Base-by-base conservation (phyloP, 2,797 vertebrate species). In the Sebastiscus albofasciatus region DNA sequence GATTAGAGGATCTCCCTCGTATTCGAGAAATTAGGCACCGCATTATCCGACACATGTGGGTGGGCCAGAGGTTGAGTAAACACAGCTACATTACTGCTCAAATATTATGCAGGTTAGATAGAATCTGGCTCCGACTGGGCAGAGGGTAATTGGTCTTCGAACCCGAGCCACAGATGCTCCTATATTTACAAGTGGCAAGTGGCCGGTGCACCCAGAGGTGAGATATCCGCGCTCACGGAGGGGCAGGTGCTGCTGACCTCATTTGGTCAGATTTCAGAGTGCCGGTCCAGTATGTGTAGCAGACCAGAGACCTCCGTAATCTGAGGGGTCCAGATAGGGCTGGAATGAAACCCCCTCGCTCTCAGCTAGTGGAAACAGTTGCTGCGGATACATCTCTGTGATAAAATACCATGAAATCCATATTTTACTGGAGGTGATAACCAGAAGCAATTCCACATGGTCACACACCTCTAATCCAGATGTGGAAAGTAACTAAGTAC, bases 11-110 rank as follows among this genome's bases (percentile, higher is more conserved):
- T 60, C 54, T 34, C 12, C 6, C 42, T 72, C 16, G 8, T 61
- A 0, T 24, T 80, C 39, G 27, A 76, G 76, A 77, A 82, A 72
- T 69, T 14, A 68, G 60, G 20, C 49, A 36, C 12, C 34, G 1
- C 64, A 8, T 75, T 85, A 64, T 72, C 75, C 64, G 4, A 2
- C 56, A 58, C 27, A 39, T 13, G 74, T 60, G 62, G 70, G 87
- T 75, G 87, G 86, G 73, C 80, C 67, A 26, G 67, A 69, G 86
- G 80, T 73, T 46, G 68, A 81, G 65, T 60, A 81, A 91, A 92
- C 87, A 85, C 65, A 56, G 82, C 88, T 86, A 68, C 54, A 85
- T 91, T 93, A 91, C 87, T 72, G 84, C 80, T 90, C 33, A 85
- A 91, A 93, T 86, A 91, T 82, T 73, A 67, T 79, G 78, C 64